Conservation (phyloP, 2,888 invertebrate genomes). For the Apamea sordens region DNA sequence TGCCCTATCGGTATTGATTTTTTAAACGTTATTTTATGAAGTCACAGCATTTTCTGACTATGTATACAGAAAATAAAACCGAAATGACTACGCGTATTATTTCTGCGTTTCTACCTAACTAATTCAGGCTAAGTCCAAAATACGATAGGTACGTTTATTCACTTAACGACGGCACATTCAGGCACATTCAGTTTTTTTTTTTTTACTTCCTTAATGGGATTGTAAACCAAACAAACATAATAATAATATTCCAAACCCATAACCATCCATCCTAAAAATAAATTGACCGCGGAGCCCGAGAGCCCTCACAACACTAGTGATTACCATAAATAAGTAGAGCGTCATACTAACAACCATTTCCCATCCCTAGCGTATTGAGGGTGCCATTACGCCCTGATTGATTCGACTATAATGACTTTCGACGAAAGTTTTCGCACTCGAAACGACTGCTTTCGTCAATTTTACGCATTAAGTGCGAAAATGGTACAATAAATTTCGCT, state of each 20-base stretch:
- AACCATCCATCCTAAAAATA: slow-evolving; percentile 64
- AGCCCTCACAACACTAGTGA: slow-evolving; percentile 69
- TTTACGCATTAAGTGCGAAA: slow-evolving; percentile 81
- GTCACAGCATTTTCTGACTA: neutral
- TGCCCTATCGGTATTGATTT: neutral
- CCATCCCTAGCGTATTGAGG: slow-evolving; percentile 74
- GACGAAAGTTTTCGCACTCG: slow-evolving; percentile 79
- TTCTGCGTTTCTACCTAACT: neutral
- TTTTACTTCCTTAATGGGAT: slow-evolving; percentile 4
- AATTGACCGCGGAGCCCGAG: slow-evolving; percentile 61
- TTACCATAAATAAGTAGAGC: slow-evolving; percentile 81
- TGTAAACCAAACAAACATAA: slow-evolving; percentile 29
- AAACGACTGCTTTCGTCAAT: slow-evolving; percentile 84
- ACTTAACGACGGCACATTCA: no score
- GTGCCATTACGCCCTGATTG: slow-evolving; percentile 82
- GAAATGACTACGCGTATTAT: neutral
- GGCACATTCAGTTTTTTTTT: neutral
- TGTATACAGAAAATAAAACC: neutral
- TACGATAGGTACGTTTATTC: no score
- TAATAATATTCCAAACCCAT: slow-evolving; percentile 47
- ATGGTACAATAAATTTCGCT: slow-evolving; percentile 82
- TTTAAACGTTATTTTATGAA: neutral
- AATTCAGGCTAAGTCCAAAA: no score
- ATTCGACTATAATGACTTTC: slow-evolving; percentile 85
- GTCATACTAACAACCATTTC: slow-evolving; percentile 73